Evolutionary conservation across 1,140 invertebrate genomes (phyloP).

Genomic region (Planococcus citri): DNA sequence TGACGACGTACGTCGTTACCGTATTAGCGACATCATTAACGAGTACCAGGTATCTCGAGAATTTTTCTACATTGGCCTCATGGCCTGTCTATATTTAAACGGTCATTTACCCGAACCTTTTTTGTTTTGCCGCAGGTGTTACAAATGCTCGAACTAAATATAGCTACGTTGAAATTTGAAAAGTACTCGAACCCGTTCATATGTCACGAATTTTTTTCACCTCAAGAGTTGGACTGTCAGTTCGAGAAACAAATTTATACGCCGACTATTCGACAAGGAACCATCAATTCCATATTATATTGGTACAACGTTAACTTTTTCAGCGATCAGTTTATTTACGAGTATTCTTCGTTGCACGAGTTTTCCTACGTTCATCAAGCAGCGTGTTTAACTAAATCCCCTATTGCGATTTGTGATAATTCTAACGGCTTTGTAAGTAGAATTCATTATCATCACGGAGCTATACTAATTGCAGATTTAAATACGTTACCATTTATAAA

Average conservation of each 20-base stretch:
- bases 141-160: neutral
- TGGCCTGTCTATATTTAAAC: neutral
- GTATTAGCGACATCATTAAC: neutral
- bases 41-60: neutral
- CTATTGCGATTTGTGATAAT: neutral
- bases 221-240: neutral
- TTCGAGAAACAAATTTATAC: neutral
- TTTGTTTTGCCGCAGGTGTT: neutral
- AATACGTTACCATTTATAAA: neutral
- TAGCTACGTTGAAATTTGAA: neutral
- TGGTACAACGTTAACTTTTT: neutral
- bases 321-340: neutral
- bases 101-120: neutral
- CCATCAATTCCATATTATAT: conserved; percentile 5
- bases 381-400: neutral
- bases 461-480: neutral
- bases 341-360: neutral
- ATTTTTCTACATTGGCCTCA: neutral
- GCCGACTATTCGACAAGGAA: neutral
- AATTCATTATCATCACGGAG: neutral
- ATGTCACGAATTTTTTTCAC: neutral
- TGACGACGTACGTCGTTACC: neutral
- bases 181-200: neutral
- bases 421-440: neutral
- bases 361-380: conserved; percentile 1